Conservation (phyloP, 2,113 vertebrate genomes). For the Halichoeres trimaculatus region DNA sequence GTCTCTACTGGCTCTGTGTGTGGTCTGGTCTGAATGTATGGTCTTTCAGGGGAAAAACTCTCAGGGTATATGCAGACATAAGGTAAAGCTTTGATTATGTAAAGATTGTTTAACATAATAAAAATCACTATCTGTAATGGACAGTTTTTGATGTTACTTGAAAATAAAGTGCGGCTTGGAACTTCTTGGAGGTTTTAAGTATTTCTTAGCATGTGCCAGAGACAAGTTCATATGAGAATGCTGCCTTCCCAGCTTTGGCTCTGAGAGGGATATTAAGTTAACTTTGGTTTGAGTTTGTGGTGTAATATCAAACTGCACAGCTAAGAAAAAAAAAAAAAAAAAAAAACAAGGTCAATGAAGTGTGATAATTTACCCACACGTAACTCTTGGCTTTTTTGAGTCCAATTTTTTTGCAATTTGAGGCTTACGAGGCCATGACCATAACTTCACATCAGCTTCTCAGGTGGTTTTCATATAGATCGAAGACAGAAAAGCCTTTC, state of each 20-base stretch:
- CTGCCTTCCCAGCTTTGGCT: conserved; percentile 9
- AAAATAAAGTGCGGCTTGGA: neutral
- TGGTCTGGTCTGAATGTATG: conserved; percentile 66
- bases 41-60: neutral
- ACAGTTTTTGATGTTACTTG: neutral
- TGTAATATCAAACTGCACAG: conserved; percentile 33
- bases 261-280: conserved; percentile 23
- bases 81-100: neutral
- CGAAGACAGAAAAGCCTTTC: conserved; percentile 23
- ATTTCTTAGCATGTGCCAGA: neutral
- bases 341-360: conserved; percentile 39
- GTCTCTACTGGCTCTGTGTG: conserved; percentile 61
- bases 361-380: conserved; percentile 50
- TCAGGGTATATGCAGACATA: neutral
- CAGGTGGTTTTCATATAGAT: conserved; percentile 34
- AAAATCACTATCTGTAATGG: neutral
- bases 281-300: conserved; percentile 37
- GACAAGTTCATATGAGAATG: neutral
- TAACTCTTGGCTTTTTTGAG: conserved; percentile 31
- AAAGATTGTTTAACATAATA: neutral
- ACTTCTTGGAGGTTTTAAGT: neutral
- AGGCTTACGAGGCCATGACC: conserved; percentile 37
- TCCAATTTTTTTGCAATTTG: conserved; percentile 51
- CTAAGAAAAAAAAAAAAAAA: conserved; percentile 20
- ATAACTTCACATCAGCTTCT: conserved; percentile 43